phyloP scores from a whole-genome alignment of 2,797 vertebrate genomes.

The Ceyx erithaca region DNA sequence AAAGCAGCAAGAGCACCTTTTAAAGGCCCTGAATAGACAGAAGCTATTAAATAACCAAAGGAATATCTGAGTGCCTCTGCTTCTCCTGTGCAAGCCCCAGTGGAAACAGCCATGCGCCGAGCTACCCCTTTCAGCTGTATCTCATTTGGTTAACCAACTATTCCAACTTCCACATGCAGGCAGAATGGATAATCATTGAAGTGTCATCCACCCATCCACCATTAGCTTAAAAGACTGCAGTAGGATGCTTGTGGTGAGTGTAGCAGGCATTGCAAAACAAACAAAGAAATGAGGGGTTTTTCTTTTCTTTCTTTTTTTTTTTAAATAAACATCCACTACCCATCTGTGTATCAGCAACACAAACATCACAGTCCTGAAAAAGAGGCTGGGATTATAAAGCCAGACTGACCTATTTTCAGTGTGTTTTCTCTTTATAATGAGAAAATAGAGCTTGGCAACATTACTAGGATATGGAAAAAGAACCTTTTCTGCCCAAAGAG shows the following conservation, averaged over 20 bases:
- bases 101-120: background rate
- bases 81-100: background rate
- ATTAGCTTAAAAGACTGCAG: background rate
- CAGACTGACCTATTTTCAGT: conserved; percentile 7
- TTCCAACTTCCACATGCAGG: background rate
- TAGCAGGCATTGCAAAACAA: background rate
- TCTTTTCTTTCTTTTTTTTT: background rate
- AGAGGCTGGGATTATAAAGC: background rate
- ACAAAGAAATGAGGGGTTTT: background rate
- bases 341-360: background rate
- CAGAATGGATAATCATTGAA: background rate
- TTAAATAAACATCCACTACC: background rate
- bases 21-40: conserved; percentile 18
- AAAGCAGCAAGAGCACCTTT: conserved; percentile 53
- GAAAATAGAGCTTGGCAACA: conserved; percentile 9
- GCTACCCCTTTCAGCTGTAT: background rate
- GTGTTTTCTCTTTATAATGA: background rate
- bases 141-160: background rate
- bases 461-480: background rate
- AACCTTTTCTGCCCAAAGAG: background rate
- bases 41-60: conserved; percentile 19
- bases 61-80: background rate
- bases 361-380: background rate
- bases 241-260: background rate
- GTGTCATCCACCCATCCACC: background rate